Evolutionary conservation across 23 tunicate genomes (phyloP), one percentile per base, ranked within the genome.

Genomic region (Oikopleura vanhoeffeni): DNA sequence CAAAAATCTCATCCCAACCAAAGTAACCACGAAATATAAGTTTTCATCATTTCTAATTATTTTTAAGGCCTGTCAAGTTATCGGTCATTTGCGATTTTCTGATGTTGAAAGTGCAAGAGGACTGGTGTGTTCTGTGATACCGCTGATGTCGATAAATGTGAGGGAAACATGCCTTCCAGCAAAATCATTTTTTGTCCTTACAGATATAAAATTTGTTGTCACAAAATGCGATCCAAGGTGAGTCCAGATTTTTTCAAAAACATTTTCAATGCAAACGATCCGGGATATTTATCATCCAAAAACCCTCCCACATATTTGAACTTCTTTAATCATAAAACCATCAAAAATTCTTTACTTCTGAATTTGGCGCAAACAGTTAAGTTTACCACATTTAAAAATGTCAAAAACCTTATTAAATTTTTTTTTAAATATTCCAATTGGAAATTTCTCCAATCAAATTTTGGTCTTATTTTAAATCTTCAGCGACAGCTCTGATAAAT

Each of bases 51-150:
- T n/a, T n/a, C n/a, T n/a, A n/a, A n/a, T n/a, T n/a, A n/a, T n/a
- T n/a, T n/a, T n/a, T n/a, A n/a, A 71, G 79, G 79, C 79, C 79
- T 71, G 79, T 71, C 79, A 71, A 32, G 38, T 71, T 3, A 30
- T 71, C 38, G 79, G 79, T 32, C 35, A 71, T 38, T 71, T 71
- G 38, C 79, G 79, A 30, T 71, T 18, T 71, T 71, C 79, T 33
- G 79, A 71, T 18, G 4, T 2, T 71, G 79, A 71, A 30, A 71
- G 35, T 30, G 79, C 79, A 30, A 33, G 79, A 30, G 79, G 79
- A 2, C 79, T 71, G 34, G 79, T 71, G 4, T 71, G 79, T 30
- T 3, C 38, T 18, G 79, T 71, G 3, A 13, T 13, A 3, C 79
- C 79, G 35, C 79, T 71, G 27, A 71, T 71, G 79, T 71, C 35